A percentile compares a stretch with the other conserved stretches of the same genome.
These are phyloP conservation scores for Periophthalmus modestus DNA, from an alignment of 2,113 vertebrate genomes.

Conservation along the genomic window DNA sequence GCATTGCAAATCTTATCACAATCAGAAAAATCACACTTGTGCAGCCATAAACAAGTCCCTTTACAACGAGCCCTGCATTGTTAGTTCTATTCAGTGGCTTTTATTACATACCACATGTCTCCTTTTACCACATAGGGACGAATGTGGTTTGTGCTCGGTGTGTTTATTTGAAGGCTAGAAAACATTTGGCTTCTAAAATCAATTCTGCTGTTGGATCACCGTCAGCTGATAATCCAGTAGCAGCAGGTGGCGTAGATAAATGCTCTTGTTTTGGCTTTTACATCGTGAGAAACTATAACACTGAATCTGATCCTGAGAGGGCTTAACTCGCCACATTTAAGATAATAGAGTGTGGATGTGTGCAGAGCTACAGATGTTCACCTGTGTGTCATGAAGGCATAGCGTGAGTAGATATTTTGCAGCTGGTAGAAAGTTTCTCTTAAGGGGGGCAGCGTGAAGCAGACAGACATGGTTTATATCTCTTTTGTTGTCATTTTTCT, in stretches of 20 bases:
- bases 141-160: not conserved
- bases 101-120: not conserved
- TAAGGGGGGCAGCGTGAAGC: slow-evolving; percentile 3
- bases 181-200: not conserved
- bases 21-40: too few species aligned
- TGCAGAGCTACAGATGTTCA: slow-evolving; percentile 3
- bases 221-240: not conserved
- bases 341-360: not conserved
- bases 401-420: not conserved
- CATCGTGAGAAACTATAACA: not conserved
- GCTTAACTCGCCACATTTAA: not conserved
- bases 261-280: not conserved
- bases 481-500: slow-evolving; percentile 13
- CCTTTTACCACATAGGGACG: not conserved
- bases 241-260: slow-evolving; percentile 12
- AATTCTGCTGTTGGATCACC: not conserved
- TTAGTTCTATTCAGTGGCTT: not conserved
- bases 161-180: not conserved
- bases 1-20: not conserved
- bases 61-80: not conserved
- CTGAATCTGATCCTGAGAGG: not conserved
- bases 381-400: not conserved
- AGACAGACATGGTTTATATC: slow-evolving; percentile 3
- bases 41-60: not conserved
- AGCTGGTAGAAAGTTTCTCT: slow-evolving; percentile 6